phyloP scores from a whole-genome alignment of 2,888 invertebrate genomes.

The Diaphora mendica region DNA sequence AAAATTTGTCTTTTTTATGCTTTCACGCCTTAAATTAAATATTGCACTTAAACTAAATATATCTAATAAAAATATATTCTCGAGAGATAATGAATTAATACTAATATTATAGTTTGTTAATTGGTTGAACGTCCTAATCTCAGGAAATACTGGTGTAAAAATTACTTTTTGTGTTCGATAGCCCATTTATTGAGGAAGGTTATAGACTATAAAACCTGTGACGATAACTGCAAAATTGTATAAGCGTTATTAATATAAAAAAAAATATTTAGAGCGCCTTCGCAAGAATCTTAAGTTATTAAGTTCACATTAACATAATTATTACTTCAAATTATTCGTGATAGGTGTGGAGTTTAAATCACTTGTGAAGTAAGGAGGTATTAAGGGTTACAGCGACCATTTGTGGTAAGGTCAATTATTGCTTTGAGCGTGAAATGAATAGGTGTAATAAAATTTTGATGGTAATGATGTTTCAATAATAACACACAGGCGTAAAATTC shows the following conservation, averaged over 20 bases:
- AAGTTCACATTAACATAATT: background rate
- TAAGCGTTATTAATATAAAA: background rate
- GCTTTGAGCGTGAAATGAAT: slow-evolving; percentile 12
- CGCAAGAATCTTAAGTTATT: background rate
- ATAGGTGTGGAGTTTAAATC: background rate
- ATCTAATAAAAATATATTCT: too few relatives aligned
- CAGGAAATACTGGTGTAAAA: too few relatives aligned
- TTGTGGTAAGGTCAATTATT: slow-evolving; percentile 22
- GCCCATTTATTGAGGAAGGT: too few relatives aligned
- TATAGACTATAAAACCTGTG: background rate
- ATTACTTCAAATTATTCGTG: slow-evolving; percentile 11
- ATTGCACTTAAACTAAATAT: too few relatives aligned
- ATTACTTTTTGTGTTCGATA: too few relatives aligned
- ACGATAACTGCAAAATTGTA: background rate
- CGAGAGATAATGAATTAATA: too few relatives aligned
- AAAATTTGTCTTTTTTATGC: too few relatives aligned
- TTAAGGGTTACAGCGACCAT: slow-evolving; percentile 4
- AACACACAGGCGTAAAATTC: slow-evolving; percentile 6
- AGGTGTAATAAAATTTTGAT: background rate
- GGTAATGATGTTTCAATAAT: slow-evolving; percentile 20
- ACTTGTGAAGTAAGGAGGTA: slow-evolving; percentile 6
- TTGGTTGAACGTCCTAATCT: too few relatives aligned
- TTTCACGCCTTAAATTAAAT: too few relatives aligned
- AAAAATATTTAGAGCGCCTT: background rate
- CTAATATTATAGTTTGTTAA: too few relatives aligned